Evolutionary conservation across 2,797 vertebrate genomes (phyloP), one percentile per base, ranked within the genome.

Genomic region (Thripadectes ignobilis): DNA sequence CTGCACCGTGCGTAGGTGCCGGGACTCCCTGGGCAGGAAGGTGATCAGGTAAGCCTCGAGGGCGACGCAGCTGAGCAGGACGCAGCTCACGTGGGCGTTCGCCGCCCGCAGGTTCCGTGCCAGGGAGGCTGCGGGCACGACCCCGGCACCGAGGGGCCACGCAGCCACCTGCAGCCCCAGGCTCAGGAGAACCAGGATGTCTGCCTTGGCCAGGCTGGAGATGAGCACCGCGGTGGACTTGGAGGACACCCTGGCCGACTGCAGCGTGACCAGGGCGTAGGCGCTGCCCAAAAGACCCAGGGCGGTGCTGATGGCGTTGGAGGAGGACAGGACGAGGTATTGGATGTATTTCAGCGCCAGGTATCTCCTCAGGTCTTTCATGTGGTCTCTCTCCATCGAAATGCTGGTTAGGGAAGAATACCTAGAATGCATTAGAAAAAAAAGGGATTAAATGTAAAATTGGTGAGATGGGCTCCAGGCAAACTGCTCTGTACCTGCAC

Each of bases 221-320:
- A 98, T 98, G 86, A 99, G 91, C 66, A 98, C 98, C 0, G 91
- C 63, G 10, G 98, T 98, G 74, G 98, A 97, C 83, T 99, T 99
- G 95, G 94, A 98, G 4, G 98, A 98, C 78, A 98, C 95, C 45
- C 75, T 97, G 62, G 98, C 96, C 51, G 98, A 98, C 85, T 71
- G 94, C 36, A 98, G 97, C 71, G 98, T 90, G 93, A 97, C 7
- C 17, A 95, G 65, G 1, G 97, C 92, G 52, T 96, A 96, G 3
- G 95, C 21, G 51, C 98, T 98, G 94, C 97, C 98, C 87, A 97
- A 59, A 30, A 98, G 96, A 24, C 98, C 98, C 91, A 98, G 80
- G 12, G 97, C 39, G 41, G 98, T 96, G 81, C 98, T 95, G 62
- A 97, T 11, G 6, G 78, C 12, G 0, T 96, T 97, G 10, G 96